Percentiles rank a stretch among this genome's conserved stretches.
These are phyloP conservation scores for Microcebus griseorufus DNA, from an alignment of 2,113 vertebrate species.

Conservation along the genomic window DNA sequence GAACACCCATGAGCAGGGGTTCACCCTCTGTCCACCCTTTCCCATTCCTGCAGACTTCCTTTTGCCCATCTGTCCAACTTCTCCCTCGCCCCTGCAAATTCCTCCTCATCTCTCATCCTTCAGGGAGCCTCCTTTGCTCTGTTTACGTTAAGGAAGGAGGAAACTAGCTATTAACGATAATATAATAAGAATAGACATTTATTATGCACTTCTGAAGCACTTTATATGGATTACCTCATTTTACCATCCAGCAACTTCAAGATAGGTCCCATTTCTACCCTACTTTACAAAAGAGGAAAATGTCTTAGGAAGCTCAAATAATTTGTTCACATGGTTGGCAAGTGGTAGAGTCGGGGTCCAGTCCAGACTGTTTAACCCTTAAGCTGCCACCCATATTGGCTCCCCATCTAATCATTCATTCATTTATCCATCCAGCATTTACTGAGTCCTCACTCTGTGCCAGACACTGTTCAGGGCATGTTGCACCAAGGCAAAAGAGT, in stretches of 20 bases:
- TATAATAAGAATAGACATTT: background rate
- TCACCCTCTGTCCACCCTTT: background rate
- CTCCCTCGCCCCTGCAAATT: background rate
- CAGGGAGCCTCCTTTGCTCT: background rate
- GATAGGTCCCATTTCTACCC: background rate
- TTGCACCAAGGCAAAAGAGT: background rate
- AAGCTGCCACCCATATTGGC: rapidly evolving
- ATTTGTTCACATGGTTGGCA: background rate
- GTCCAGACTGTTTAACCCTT: background rate
- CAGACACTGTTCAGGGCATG: background rate
- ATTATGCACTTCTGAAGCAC: background rate
- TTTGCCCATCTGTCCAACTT: background rate
- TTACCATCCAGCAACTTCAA: background rate
- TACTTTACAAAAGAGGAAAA: background rate
- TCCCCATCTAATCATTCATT: background rate
- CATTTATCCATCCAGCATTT: background rate
- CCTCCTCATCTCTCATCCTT: background rate
- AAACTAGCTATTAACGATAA: background rate
- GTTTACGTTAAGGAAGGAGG: background rate
- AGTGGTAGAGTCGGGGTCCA: background rate
- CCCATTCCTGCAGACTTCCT: background rate
- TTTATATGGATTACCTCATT: background rate
- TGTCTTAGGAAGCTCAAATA: background rate
- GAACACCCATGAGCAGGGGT: background rate
- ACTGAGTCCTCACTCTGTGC: background rate